Evolutionary conservation across 2,113 vertebrate genomes (phyloP).

Genomic region (Fukomys damarensis): DNA sequence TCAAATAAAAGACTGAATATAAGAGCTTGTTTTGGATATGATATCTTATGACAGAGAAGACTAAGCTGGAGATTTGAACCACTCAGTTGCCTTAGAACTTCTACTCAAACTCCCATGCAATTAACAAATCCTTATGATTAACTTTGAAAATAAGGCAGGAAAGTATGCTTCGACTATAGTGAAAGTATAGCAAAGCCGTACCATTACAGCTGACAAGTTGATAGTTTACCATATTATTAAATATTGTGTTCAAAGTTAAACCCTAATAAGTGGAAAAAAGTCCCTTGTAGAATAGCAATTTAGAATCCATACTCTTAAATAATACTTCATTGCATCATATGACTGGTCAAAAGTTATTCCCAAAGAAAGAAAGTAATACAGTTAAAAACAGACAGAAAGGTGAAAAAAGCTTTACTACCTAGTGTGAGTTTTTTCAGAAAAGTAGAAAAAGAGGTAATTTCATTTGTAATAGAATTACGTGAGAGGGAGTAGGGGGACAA

Average conservation of each 20-base stretch:
- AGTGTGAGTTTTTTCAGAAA: background rate
- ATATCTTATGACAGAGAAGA: background rate
- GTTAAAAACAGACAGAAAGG: background rate
- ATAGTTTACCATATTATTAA: background rate
- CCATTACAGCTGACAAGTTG: background rate
- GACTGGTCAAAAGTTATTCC: background rate
- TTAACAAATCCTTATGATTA: background rate
- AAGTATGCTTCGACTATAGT: background rate
- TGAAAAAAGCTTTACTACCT: background rate
- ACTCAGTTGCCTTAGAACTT: background rate
- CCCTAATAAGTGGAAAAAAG: background rate
- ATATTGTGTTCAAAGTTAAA: background rate
- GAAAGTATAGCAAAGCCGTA: background rate
- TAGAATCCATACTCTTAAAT: background rate
- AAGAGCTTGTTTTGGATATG: background rate
- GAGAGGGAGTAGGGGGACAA: background rate
- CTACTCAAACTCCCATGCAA: background rate
- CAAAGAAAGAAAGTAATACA: background rate
- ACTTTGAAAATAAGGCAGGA: background rate
- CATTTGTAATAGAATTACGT: background rate
- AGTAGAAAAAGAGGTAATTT: background rate
- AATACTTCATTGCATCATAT: background rate
- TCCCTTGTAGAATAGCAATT: background rate
- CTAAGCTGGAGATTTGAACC: background rate
- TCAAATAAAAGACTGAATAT: background rate